Evolutionary conservation across 92 coral and sea anemone species (phyloP).

Genomic region (Hydrozoanthus gracilis): DNA sequence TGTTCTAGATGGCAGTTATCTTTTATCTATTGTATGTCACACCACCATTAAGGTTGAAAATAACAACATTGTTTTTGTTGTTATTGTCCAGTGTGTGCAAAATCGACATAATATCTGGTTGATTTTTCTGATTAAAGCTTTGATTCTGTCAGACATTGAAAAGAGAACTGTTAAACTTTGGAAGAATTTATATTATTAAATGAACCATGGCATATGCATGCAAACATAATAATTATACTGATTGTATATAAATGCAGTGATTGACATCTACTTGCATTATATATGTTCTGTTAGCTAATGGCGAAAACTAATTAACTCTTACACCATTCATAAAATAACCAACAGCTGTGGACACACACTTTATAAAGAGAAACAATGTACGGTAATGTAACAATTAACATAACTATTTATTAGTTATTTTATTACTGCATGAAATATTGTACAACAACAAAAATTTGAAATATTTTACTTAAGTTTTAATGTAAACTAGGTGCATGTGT

Average conservation of each 20-base stretch:
- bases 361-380: background rate
- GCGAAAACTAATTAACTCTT: slow-evolving; percentile 48
- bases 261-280: too few species aligned
- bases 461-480: background rate
- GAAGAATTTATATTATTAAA: too few species aligned
- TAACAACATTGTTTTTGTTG: too few species aligned
- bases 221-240: background rate
- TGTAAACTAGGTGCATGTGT: too few species aligned
- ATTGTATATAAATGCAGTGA: background rate
- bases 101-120: too few species aligned
- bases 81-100: too few species aligned
- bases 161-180: too few species aligned
- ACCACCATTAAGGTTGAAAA: too few species aligned
- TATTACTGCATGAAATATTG: background rate
- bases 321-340: slow-evolving; percentile 46
- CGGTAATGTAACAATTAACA: slow-evolving; percentile 42
- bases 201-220: background rate
- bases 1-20: too few species aligned
- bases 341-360: slow-evolving; percentile 40
- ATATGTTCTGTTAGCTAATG: background rate
- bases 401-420: background rate
- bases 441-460: background rate
- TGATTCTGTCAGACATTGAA: too few species aligned
- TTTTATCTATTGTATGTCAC: too few species aligned
- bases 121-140: too few species aligned